Percentiles rank a stretch among this genome's conserved stretches.
These are phyloP conservation scores for Schizopygopsis pylzovi DNA, from an alignment of 2,797 vertebrate genomes.

Conservation along the genomic window DNA sequence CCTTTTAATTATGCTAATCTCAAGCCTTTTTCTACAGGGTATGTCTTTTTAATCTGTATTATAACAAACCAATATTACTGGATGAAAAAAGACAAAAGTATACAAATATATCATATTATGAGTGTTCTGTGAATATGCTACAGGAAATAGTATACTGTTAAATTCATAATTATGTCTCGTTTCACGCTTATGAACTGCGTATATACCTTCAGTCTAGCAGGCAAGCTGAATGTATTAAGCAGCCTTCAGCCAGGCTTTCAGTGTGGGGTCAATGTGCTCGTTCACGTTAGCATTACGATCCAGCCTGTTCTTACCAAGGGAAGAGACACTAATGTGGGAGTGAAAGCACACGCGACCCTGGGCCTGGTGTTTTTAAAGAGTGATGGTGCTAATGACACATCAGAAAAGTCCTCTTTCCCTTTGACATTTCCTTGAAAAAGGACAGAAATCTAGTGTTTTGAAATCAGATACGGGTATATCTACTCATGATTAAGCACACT, in stretches of 20 bases:
- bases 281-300: constrained; percentile 79
- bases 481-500: constrained; percentile 82
- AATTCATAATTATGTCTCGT: constrained; percentile 73
- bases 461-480: constrained; percentile 87
- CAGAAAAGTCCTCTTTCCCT: constrained; percentile 76
- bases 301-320: constrained; percentile 79
- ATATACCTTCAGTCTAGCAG: constrained; percentile 65
- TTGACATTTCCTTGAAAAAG: constrained; percentile 79
- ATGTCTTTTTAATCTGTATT: constrained; percentile 78
- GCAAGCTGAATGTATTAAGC: constrained; percentile 80
- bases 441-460: constrained; percentile 79
- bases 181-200: constrained; percentile 76
- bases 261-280: constrained; percentile 61
- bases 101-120: constrained; percentile 74
- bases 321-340: constrained; percentile 82
- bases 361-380: constrained; percentile 41
- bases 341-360: constrained; percentile 47
- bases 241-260: constrained; percentile 74
- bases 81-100: constrained; percentile 69
- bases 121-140: constrained; percentile 85
- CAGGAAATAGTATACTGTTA: constrained; percentile 74
- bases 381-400: constrained; percentile 82
- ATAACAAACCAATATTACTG: constrained; percentile 74
- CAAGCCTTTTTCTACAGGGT: constrained; percentile 79
- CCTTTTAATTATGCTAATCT: constrained; percentile 78